Percentiles rank a stretch among this genome's conserved stretches.
Evolutionary conservation across 1,140 invertebrate species (phyloP).

Genomic region (Drosophila orosa): DNA sequence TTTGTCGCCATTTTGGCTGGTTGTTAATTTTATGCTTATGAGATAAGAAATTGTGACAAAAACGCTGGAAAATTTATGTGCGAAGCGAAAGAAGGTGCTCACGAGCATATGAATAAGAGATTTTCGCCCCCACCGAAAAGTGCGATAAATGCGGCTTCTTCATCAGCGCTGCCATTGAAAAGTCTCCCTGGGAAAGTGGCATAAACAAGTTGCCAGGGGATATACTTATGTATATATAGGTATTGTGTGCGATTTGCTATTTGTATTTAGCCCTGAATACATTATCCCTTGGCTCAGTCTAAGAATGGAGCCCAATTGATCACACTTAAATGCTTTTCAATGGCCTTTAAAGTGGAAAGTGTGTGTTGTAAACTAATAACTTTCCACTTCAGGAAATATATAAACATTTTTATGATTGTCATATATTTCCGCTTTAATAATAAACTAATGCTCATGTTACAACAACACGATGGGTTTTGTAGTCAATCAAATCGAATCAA

Average conservation of each 20-base stretch:
- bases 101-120: constrained; percentile 58
- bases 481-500: constrained; percentile 18
- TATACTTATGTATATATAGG: background rate
- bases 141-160: constrained; percentile 45
- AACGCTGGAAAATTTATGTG: constrained; percentile 71
- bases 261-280: constrained; percentile 43
- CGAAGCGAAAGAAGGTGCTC: constrained; percentile 48
- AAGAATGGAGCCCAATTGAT: constrained; percentile 13
- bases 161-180: constrained; percentile 26
- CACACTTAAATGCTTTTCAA: constrained; percentile 15
- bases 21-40: constrained; percentile 80
- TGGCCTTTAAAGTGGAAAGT: constrained; percentile 7
- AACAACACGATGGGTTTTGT: background rate
- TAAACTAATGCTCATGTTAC: background rate
- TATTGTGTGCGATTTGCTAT: constrained; percentile 12
- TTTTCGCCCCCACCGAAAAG: constrained; percentile 34
- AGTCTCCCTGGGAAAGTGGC: constrained; percentile 8
- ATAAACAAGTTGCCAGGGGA: constrained; percentile 36
- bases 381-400: background rate
- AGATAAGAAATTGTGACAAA: constrained; percentile 79
- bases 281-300: constrained; percentile 14
- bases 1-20: constrained; percentile 76
- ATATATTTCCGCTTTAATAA: too few species aligned
- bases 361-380: constrained; percentile 1
- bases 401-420: background rate